Percentiles rank a stretch among this genome's conserved stretches.
Evolutionary conservation across 2,113 vertebrate species (phyloP).

Genomic region (Thomomys bottae): DNA sequence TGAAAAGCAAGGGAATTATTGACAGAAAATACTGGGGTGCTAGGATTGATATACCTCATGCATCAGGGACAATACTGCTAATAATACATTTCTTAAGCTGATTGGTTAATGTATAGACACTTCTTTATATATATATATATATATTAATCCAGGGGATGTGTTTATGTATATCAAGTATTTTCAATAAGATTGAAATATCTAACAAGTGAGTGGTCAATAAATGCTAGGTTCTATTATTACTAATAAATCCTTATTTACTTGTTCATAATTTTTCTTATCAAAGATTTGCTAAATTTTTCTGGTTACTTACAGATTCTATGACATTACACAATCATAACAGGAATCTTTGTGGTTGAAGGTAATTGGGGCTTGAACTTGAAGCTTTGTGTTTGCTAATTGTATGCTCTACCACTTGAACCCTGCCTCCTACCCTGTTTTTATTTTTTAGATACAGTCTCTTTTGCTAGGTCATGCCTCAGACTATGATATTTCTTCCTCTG

Average conservation of each 20-base stretch:
- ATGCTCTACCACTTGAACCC: too few relatives aligned
- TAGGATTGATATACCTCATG: background rate
- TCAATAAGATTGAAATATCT: background rate
- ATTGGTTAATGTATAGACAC: background rate
- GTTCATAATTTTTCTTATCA: background rate
- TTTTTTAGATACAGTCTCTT: too few relatives aligned
- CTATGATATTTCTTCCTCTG: too few relatives aligned
- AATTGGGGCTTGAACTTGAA: too few relatives aligned
- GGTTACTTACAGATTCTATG: background rate
- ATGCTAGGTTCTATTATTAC: background rate
- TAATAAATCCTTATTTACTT: constrained; percentile 10
- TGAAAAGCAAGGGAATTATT: background rate
- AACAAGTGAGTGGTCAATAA: background rate
- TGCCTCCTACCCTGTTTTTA: too few relatives aligned
- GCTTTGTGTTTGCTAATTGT: too few relatives aligned
- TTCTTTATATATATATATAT: background rate
- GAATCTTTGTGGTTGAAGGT: background rate
- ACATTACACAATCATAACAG: background rate
- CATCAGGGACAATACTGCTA: background rate
- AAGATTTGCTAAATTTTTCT: background rate
- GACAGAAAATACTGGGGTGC: background rate
- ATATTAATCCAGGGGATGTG: background rate
- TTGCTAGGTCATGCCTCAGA: too few relatives aligned
- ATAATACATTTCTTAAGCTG: background rate
- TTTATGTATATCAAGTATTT: background rate